Evolutionary conservation across 2,797 vertebrate genomes (phyloP).

Genomic region (Notoglanidium macrostoma): DNA sequence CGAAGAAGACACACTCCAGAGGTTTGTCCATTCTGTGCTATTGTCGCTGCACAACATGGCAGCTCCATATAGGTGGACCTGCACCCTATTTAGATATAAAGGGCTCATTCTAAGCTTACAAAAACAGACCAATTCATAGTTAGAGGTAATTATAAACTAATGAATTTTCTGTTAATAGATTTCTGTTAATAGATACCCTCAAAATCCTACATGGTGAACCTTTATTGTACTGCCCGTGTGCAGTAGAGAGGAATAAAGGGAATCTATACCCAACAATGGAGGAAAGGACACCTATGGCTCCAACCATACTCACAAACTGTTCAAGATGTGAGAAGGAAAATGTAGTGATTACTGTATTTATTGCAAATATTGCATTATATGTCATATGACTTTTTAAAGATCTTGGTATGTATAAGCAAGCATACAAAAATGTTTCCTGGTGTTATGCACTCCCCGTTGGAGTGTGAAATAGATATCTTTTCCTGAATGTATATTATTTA

Average conservation of each 20-base stretch:
- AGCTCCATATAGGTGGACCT: too few relatives aligned
- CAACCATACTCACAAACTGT: background rate
- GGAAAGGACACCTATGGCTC: background rate
- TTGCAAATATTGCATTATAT: background rate
- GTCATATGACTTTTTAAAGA: background rate
- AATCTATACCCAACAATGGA: background rate
- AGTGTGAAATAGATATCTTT: background rate
- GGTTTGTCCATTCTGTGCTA: too few relatives aligned
- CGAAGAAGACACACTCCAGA: too few relatives aligned
- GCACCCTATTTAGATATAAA: too few relatives aligned
- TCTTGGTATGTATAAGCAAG: background rate
- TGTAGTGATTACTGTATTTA: background rate
- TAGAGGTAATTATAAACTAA: too few relatives aligned
- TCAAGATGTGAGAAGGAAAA: background rate
- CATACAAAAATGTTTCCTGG: background rate
- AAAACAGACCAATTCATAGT: too few relatives aligned
- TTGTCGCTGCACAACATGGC: too few relatives aligned
- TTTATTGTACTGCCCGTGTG: background rate
- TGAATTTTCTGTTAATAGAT: too few relatives aligned
- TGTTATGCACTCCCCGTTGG: background rate
- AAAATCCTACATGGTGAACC: too few relatives aligned
- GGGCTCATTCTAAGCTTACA: too few relatives aligned
- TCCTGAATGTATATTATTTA: background rate
- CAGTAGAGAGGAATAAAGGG: background rate
- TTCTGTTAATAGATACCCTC: too few relatives aligned